Percentiles rank a stretch among this genome's conserved stretches.
phyloP scores from a whole-genome alignment of 2,113 vertebrate species.

The Alexandromys fortis region DNA sequence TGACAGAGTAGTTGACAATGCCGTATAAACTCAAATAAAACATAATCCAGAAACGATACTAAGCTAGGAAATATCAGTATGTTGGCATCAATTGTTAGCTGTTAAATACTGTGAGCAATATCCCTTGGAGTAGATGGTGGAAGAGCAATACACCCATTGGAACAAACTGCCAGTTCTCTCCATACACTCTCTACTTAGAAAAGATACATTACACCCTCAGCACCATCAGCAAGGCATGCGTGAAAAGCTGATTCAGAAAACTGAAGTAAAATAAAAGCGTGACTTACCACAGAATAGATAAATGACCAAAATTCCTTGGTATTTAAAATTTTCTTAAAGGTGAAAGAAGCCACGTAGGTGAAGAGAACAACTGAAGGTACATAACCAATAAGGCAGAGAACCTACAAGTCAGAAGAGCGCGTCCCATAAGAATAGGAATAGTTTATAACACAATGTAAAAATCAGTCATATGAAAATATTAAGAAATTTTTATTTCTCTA shows the following conservation, averaged over 20 bases:
- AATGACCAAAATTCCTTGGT: constrained; percentile 96
- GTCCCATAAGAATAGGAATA: not conserved
- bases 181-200: not conserved
- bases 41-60: not conserved
- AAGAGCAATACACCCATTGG: not conserved
- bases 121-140: not conserved
- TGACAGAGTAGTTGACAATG: not conserved
- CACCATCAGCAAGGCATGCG: not conserved
- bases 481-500: constrained; percentile 32
- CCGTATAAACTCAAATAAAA: constrained; percentile 3
- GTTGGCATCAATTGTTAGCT: not conserved
- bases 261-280: not conserved
- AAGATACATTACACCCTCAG: not conserved
- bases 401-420: constrained; percentile 82
- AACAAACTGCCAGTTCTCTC: not conserved
- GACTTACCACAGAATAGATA: constrained; percentile 96
- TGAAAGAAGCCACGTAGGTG: constrained; percentile 95
- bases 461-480: not conserved
- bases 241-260: not conserved
- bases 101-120: not conserved
- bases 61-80: not conserved
- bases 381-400: constrained; percentile 93
- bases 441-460: not conserved
- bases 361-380: constrained; percentile 94
- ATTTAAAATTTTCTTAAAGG: constrained; percentile 93